phyloP scores from a whole-genome alignment of 2,888 invertebrate genomes.

The Achlya flavicornis region DNA sequence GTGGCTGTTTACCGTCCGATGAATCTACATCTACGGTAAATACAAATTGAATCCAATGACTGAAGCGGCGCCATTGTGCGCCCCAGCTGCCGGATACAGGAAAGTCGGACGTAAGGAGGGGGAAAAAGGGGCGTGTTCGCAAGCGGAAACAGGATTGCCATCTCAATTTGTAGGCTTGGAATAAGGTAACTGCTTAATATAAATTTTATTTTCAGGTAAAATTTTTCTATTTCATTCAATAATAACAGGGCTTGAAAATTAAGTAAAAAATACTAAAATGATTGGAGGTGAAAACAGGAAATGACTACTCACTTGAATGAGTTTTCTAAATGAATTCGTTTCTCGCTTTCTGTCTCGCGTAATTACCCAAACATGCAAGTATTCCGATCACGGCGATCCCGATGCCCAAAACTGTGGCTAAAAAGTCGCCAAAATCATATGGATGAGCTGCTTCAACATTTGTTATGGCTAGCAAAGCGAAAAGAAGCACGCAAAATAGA shows the following conservation, averaged over 20 bases:
- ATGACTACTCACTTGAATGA: slow-evolving; percentile 45
- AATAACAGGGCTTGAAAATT: neutral
- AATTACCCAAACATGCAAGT: slow-evolving; percentile 87
- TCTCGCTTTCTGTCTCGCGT: slow-evolving; percentile 85
- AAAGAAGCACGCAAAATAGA: slow-evolving; percentile 61
- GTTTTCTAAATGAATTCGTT: slow-evolving; percentile 74
- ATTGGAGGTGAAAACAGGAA: slow-evolving; percentile 14
- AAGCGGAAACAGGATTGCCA: too few species aligned
- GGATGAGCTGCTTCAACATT: slow-evolving; percentile 79
- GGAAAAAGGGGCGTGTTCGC: too few species aligned
- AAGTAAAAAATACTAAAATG: neutral
- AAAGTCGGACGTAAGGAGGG: too few species aligned
- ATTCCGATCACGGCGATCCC: slow-evolving; percentile 84
- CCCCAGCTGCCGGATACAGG: too few species aligned
- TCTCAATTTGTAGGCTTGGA: too few species aligned
- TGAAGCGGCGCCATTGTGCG: too few species aligned
- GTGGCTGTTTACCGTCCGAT: too few species aligned
- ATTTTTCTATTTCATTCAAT: too few species aligned
- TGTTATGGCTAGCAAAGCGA: slow-evolving; percentile 63
- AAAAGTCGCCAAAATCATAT: slow-evolving; percentile 87
- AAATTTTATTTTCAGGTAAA: too few species aligned
- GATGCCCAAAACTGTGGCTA: slow-evolving; percentile 86
- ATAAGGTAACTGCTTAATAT: too few species aligned
- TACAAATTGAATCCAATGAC: too few species aligned
- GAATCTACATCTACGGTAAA: too few species aligned